Conservation (phyloP, 1,140 invertebrate genomes). For the Magallana angulata region DNA sequence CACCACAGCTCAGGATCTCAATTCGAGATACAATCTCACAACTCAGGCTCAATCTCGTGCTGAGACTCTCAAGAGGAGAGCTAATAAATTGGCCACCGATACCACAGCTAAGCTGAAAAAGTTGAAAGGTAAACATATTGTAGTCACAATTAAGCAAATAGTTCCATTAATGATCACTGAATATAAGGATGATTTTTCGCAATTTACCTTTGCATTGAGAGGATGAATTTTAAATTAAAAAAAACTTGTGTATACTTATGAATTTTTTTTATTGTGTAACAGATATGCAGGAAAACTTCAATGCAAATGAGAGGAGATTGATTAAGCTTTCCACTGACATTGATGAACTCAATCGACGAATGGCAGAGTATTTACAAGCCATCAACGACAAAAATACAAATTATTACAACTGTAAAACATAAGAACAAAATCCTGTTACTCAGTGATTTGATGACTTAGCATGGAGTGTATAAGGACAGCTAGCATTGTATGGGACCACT, state of each 20-base stretch:
- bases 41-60: constrained; percentile 86
- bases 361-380: constrained; percentile 79
- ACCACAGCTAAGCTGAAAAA: constrained; percentile 66
- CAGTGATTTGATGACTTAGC: too few relatives aligned
- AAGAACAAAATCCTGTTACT: background rate
- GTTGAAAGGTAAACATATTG: constrained; percentile 62
- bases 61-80: constrained; percentile 82
- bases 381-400: constrained; percentile 80
- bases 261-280: constrained; percentile 50
- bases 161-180: too few relatives aligned
- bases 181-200: too few relatives aligned
- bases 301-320: constrained; percentile 79
- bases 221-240: too few relatives aligned
- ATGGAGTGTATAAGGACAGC: too few relatives aligned
- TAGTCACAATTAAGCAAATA: too few relatives aligned
- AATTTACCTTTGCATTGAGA: too few relatives aligned
- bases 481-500: too few relatives aligned
- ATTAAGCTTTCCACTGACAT: constrained; percentile 78
- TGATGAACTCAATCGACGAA: constrained; percentile 79
- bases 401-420: constrained; percentile 80
- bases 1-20: constrained; percentile 83
- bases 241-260: background rate
- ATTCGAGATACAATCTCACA: constrained; percentile 83
- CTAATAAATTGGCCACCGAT: constrained; percentile 67
- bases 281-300: constrained; percentile 82